Conservation (phyloP, 2,113 vertebrate genomes). For the Salminus brasiliensis region DNA sequence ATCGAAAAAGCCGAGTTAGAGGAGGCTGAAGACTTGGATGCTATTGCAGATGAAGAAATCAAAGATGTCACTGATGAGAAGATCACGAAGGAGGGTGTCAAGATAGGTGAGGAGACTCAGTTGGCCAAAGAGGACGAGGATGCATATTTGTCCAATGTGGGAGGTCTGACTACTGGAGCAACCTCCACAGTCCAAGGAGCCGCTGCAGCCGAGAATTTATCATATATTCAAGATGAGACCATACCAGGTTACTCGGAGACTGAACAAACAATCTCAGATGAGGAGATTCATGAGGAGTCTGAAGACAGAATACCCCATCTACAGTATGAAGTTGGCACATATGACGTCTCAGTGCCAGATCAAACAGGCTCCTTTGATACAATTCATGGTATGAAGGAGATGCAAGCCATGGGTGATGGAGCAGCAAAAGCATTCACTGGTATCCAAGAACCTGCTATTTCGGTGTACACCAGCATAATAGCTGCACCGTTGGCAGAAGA, state of each 20-base stretch:
- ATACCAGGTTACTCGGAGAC: conserved; percentile 91
- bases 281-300: conserved; percentile 95
- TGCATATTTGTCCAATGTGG: conserved; percentile 75
- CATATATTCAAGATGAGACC: conserved; percentile 90
- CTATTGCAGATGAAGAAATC: conserved; percentile 75
- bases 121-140: conserved; percentile 64
- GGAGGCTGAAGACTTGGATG: conserved; percentile 85
- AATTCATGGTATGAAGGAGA: conserved; percentile 82
- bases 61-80: conserved; percentile 67
- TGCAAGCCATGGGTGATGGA: conserved; percentile 70
- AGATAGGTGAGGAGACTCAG: conserved; percentile 52
- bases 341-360: conserved; percentile 88
- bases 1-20: conserved; percentile 91
- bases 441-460: conserved; percentile 81
- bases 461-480: conserved; percentile 88
- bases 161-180: conserved; percentile 74
- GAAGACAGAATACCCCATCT: conserved; percentile 91
- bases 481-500: conserved; percentile 96
- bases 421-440: conserved; percentile 77
- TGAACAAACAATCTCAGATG: conserved; percentile 92
- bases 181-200: conserved; percentile 69
- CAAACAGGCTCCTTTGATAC: conserved; percentile 83
- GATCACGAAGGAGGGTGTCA: conserved; percentile 41
- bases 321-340: conserved; percentile 83
- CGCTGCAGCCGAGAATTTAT: conserved; percentile 80